Percentiles rank a stretch among this genome's conserved stretches.
Evolutionary conservation across 1,140 invertebrate species (phyloP).

Genomic region (Diploscapter pachys): DNA sequence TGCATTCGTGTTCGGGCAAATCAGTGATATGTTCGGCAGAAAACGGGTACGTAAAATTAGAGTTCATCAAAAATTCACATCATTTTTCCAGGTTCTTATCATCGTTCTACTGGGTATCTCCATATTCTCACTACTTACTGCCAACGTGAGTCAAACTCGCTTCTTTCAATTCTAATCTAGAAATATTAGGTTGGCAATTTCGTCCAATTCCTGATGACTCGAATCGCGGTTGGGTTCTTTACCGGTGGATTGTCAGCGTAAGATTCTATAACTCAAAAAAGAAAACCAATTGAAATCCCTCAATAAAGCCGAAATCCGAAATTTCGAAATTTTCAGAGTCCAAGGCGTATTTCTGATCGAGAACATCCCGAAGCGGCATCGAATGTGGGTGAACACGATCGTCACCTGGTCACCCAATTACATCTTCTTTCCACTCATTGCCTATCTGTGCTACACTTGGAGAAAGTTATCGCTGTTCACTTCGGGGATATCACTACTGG

Average conservation of each 20-base stretch:
- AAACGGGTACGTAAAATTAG: conserved; percentile 16
- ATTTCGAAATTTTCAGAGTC: conserved; percentile 31
- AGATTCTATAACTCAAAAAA: neutral
- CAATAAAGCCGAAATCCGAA: neutral
- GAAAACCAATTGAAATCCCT: neutral
- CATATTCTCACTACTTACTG: conserved; percentile 13
- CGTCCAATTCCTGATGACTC: conserved; percentile 21
- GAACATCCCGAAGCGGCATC: conserved; percentile 36
- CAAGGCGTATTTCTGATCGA: conserved; percentile 38
- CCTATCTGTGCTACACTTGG: conserved; percentile 29
- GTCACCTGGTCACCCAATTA: conserved; percentile 39
- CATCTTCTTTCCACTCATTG: conserved; percentile 23
- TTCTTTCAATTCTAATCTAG: too few relatives aligned
- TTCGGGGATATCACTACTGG: conserved; percentile 14
- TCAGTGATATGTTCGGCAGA: conserved; percentile 33
- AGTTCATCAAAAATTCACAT: conserved; percentile 1
- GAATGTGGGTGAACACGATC: conserved; percentile 41
- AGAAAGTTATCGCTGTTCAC: conserved; percentile 20
- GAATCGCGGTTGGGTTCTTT: conserved; percentile 32
- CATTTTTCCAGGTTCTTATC: conserved; percentile 11
- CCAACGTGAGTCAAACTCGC: neutral
- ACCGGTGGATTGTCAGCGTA: conserved; percentile 37
- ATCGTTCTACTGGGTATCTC: conserved; percentile 16
- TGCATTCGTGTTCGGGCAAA: conserved; percentile 35
- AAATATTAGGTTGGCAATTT: conserved; percentile 1